Percentiles rank a stretch among this genome's conserved stretches.
Evolutionary conservation across 2,797 vertebrate species (phyloP).

Genomic region (Acanthiza pusilla): DNA sequence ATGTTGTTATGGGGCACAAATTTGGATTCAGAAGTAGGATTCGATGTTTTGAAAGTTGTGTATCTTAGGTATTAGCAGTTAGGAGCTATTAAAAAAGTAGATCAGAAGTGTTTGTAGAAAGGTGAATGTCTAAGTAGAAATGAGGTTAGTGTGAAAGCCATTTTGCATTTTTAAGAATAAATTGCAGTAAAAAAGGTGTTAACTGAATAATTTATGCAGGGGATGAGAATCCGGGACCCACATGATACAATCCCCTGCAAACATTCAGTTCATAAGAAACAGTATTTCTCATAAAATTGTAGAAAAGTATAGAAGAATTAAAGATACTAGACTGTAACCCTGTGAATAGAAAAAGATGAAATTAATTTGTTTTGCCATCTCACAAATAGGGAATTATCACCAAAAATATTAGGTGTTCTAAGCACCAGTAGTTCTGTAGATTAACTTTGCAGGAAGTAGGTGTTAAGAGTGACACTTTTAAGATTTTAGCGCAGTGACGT

Average conservation of each 20-base stretch:
- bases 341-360: neutral
- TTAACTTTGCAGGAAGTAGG: neutral
- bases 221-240: neutral
- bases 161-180: neutral
- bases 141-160: neutral
- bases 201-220: neutral
- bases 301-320: neutral
- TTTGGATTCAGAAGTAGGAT: neutral
- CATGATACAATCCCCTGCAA: neutral
- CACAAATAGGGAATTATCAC: neutral
- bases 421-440: accelerated
- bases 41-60: neutral
- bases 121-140: neutral
- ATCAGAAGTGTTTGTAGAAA: neutral
- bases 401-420: neutral
- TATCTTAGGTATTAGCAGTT: neutral
- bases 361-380: neutral
- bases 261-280: neutral
- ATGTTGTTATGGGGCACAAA: neutral
- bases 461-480: neutral
- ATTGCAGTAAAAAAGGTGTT: neutral
- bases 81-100: neutral
- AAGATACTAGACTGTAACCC: neutral
- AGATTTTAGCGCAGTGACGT: neutral
- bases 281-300: neutral